Conservation (phyloP, 2,113 vertebrate genomes). For the Gadus macrocephalus region DNA sequence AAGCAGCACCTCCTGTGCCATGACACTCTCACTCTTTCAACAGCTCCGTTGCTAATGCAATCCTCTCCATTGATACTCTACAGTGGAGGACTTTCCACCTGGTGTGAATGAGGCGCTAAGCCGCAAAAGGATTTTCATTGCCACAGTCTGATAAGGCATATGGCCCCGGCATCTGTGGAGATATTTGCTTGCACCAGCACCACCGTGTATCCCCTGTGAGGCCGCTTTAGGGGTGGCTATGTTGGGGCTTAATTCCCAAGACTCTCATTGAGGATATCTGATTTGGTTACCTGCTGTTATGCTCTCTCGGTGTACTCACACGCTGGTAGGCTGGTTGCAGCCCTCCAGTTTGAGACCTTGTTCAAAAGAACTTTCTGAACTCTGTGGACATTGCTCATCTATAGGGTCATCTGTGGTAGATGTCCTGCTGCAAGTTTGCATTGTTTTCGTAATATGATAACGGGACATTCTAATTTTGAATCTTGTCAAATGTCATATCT, state of each 20-base stretch:
- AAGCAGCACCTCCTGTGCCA: not conserved
- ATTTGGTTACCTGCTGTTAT: slow-evolving; percentile 31
- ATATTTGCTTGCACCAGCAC: slow-evolving; percentile 21
- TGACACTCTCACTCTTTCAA: no score
- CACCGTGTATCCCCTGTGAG: slow-evolving; percentile 38
- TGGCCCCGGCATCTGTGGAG: slow-evolving; percentile 62
- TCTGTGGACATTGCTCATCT: no score
- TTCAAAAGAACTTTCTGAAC: no score
- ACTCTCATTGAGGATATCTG: slow-evolving; percentile 68
- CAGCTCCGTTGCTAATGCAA: slow-evolving; percentile 35
- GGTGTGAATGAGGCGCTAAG: slow-evolving; percentile 31
- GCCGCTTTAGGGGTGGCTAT: slow-evolving; percentile 36
- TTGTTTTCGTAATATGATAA: no score
- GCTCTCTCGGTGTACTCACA: slow-evolving; percentile 46
- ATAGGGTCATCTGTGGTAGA: no score
- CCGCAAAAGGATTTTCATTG: slow-evolving; percentile 41
- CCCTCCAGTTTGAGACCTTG: no score
- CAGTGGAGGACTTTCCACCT: slow-evolving; percentile 19
- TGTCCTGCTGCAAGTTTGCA: no score
- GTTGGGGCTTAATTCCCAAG: slow-evolving; percentile 43
- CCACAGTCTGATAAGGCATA: slow-evolving; percentile 52
- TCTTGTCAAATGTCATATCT: no score
- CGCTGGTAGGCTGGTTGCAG: no score
- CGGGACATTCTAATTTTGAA: no score
- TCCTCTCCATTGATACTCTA: slow-evolving; percentile 53